Evolutionary conservation across 1,140 invertebrate species (phyloP).

Genomic region (Meloidogyne exigua): DNA sequence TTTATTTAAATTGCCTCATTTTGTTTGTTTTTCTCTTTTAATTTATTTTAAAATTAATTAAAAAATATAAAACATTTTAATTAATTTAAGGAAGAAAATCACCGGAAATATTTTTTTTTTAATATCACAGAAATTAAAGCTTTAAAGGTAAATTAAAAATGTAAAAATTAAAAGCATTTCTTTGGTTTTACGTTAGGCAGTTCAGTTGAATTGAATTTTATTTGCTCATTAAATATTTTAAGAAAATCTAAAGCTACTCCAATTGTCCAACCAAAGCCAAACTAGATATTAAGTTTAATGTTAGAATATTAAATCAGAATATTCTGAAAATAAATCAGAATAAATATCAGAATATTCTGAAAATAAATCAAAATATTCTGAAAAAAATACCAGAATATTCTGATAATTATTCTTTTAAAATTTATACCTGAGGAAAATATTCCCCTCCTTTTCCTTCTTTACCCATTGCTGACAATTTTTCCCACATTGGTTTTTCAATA

Average conservation of each 20-base stretch:
- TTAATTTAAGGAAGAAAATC: too few relatives aligned
- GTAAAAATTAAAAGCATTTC: background rate
- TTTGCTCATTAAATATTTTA: background rate
- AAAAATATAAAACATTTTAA: too few relatives aligned
- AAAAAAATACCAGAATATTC: background rate
- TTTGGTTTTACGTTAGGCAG: background rate
- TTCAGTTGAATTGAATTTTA: slow-evolving; percentile 1
- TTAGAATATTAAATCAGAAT: too few relatives aligned
- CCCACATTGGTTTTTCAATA: slow-evolving; percentile 13
- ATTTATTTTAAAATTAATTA: too few relatives aligned
- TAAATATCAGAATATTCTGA: background rate
- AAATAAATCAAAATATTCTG: background rate
- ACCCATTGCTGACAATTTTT: slow-evolving; percentile 9
- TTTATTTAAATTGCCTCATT: background rate
- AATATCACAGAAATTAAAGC: too few relatives aligned
- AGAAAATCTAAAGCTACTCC: slow-evolving; percentile 16
- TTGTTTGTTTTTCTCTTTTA: background rate
- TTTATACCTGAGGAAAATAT: slow-evolving; percentile 9
- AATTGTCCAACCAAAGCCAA: slow-evolving; percentile 25
- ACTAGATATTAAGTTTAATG: background rate
- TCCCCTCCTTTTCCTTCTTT: slow-evolving; percentile 16
- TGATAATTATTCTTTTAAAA: background rate
- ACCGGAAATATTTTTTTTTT: too few relatives aligned
- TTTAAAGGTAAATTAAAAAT: background rate
- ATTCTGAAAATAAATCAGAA: background rate